These are phyloP conservation scores for Chrysina gloriosa DNA, from an alignment of 2,888 invertebrate genomes.

Conservation along the genomic window DNA sequence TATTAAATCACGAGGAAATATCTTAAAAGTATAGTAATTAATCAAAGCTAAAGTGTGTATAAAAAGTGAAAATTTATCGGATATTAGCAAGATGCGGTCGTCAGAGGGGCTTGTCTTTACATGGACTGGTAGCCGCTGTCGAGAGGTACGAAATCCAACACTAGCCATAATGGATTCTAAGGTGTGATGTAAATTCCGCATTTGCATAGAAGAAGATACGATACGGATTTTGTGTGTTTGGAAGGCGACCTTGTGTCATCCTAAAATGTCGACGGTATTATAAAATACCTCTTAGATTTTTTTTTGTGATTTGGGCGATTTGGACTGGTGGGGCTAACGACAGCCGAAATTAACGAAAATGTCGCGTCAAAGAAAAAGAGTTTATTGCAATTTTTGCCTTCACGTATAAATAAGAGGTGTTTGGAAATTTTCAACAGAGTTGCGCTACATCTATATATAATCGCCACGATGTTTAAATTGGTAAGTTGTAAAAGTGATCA, in stretches of 20 bases:
- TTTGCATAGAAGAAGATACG: constrained; percentile 31
- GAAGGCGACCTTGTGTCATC: constrained; percentile 23
- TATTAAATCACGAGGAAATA: not conserved
- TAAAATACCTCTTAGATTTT: constrained; percentile 20
- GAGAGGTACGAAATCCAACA: not conserved
- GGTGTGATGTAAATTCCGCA: constrained; percentile 34
- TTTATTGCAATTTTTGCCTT: constrained; percentile 21
- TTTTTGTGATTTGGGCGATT: not conserved
- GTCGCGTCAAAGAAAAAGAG: not conserved
- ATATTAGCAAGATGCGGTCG: not conserved
- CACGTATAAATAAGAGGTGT: constrained; percentile 34
- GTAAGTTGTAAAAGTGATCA: constrained; percentile 25
- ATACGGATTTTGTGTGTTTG: constrained; percentile 24
- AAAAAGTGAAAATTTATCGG: constrained; percentile 11
- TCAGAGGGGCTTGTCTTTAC: not conserved
- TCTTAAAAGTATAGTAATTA: constrained; percentile 17
- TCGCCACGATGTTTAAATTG: constrained; percentile 31
- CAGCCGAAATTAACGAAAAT: constrained; percentile 18
- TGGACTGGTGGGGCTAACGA: constrained; percentile 25
- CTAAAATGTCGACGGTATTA: constrained; percentile 30
- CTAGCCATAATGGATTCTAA: constrained; percentile 13
- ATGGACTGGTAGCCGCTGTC: not conserved
- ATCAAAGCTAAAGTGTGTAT: constrained; percentile 13
- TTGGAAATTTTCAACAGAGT: constrained; percentile 14
- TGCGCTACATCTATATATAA: constrained; percentile 7